Percentiles rank a stretch among this genome's conserved stretches.
Conservation (phyloP, 1,140 invertebrate species). For the Augochlora pura region DNA sequence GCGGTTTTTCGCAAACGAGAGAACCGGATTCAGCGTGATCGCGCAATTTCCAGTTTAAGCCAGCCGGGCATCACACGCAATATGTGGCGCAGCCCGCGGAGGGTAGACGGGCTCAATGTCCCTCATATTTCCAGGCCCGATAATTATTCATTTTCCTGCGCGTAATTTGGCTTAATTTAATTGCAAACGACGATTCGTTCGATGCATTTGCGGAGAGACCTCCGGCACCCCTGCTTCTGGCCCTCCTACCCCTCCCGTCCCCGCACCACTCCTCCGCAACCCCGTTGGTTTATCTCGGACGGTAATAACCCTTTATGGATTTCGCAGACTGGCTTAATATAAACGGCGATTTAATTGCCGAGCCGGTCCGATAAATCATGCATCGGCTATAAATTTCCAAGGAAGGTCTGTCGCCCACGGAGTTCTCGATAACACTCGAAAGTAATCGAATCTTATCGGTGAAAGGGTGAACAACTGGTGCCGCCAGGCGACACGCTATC, state of each 20-base stretch:
- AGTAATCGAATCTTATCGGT: conserved; percentile 22
- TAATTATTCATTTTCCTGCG: conserved; percentile 66
- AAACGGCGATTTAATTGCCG: conserved; percentile 68
- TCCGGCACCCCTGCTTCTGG: too few species aligned
- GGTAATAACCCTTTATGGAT: conserved; percentile 67
- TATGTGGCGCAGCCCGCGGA: neutral
- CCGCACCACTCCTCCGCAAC: conserved; percentile 10
- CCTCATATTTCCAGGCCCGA: conserved; percentile 35
- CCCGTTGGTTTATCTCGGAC: conserved; percentile 48
- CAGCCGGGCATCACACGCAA: neutral
- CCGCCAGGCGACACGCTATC: neutral
- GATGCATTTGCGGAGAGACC: conserved; percentile 33
- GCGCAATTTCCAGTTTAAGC: conserved; percentile 24
- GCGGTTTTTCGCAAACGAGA: neutral
- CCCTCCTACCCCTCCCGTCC: too few species aligned
- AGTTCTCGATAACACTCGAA: neutral
- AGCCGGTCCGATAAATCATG: conserved; percentile 63
- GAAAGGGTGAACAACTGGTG: neutral
- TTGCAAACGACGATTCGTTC: conserved; percentile 60
- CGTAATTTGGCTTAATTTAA: conserved; percentile 72
- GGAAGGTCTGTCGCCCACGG: neutral
- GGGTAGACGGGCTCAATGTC: conserved; percentile 7
- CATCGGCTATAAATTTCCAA: conserved; percentile 51
- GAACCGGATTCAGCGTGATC: neutral
- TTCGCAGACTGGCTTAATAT: conserved; percentile 67